These are phyloP conservation scores for Cephalopterus ornatus DNA, from an alignment of 2,113 vertebrate genomes.

Conservation along the genomic window DNA sequence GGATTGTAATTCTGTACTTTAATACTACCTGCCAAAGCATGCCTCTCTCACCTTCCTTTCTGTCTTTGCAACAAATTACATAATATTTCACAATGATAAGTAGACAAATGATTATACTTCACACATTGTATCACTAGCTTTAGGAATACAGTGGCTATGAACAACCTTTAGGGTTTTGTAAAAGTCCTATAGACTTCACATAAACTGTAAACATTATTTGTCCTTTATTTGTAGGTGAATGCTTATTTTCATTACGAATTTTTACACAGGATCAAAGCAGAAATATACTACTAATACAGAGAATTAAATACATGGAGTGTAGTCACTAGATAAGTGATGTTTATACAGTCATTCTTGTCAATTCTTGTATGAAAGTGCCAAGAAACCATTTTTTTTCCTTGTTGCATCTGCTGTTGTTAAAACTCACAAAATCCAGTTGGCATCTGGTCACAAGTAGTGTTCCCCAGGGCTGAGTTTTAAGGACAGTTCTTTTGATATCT, in stretches of 20 bases:
- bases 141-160: not conserved
- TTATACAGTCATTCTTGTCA: not conserved
- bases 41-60: not conserved
- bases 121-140: not conserved
- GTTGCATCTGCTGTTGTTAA: not conserved
- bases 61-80: not conserved
- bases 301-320: not conserved
- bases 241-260: not conserved
- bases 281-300: not conserved
- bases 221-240: not conserved
- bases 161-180: not conserved
- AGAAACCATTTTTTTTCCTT: not conserved
- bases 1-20: not conserved
- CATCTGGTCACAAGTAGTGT: not conserved
- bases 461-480: not conserved
- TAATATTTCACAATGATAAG: not conserved
- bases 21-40: not conserved
- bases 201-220: not conserved
- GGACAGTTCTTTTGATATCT: not conserved
- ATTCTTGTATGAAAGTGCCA: not conserved
- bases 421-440: not conserved
- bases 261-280: not conserved
- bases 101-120: not conserved
- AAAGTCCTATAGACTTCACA: not conserved
- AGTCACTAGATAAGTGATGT: not conserved